Percentiles rank a stretch among this genome's conserved stretches.
Evolutionary conservation across 1,140 invertebrate genomes (phyloP).

Genomic region (Luehdorfia chinensis): DNA sequence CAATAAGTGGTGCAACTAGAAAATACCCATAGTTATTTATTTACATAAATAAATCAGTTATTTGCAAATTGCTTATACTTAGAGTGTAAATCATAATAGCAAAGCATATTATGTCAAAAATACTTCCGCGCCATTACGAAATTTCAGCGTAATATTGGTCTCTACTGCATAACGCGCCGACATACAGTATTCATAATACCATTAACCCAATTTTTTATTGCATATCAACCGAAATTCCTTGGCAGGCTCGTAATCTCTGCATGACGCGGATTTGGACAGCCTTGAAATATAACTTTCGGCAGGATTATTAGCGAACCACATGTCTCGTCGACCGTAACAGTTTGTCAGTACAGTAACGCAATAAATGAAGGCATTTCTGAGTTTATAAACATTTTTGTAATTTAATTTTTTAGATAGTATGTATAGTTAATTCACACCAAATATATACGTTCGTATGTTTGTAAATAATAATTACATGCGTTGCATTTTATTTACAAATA

Average conservation of each 20-base stretch:
- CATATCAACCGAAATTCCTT: slow-evolving; percentile 11
- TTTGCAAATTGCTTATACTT: too few relatives aligned
- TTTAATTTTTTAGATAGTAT: too few relatives aligned
- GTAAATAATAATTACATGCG: too few relatives aligned
- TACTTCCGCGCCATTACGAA: slow-evolving; percentile 9
- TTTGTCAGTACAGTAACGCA: background rate
- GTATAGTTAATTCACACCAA: too few relatives aligned
- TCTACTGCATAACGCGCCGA: background rate
- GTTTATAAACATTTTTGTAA: background rate
- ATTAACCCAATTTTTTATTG: slow-evolving; percentile 18
- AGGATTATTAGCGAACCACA: slow-evolving; percentile 11
- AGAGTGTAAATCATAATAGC: too few relatives aligned
- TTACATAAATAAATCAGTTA: too few relatives aligned
- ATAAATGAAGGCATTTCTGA: background rate
- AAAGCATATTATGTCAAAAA: slow-evolving; percentile 5
- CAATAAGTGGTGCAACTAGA: too few relatives aligned
- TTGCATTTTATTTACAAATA: too few relatives aligned
- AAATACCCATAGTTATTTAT: too few relatives aligned
- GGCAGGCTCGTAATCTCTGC: slow-evolving; percentile 17
- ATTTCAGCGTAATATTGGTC: slow-evolving; percentile 1
- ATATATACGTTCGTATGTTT: too few relatives aligned
- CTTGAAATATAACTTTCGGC: slow-evolving; percentile 11
- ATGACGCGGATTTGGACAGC: slow-evolving; percentile 10
- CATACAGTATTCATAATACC: slow-evolving; percentile 9
- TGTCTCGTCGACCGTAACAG: slow-evolving; percentile 5